These are phyloP conservation scores for Leptogaster cylindrica DNA, from an alignment of 2,888 invertebrate genomes.

Conservation along the genomic window DNA sequence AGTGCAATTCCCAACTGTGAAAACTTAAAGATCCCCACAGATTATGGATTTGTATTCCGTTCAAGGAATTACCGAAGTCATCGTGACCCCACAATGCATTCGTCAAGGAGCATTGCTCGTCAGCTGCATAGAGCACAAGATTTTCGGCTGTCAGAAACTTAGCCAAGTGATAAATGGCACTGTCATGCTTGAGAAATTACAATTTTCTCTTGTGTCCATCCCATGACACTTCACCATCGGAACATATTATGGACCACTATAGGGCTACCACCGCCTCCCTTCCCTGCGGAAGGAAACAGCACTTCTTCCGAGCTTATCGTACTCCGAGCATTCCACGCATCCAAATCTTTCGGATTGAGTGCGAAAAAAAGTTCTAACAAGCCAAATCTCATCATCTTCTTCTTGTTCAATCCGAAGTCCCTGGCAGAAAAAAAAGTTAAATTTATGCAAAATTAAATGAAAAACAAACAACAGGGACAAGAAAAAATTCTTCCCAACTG, in stretches of 20 bases:
- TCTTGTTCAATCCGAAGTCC: background rate
- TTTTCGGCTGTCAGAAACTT: conserved; percentile 31
- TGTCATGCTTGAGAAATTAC: conserved; percentile 25
- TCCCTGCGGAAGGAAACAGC: background rate
- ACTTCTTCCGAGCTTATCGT: background rate
- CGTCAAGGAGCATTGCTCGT: background rate
- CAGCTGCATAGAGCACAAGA: conserved; percentile 8
- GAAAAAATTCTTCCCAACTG: background rate
- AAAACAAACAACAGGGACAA: conserved; percentile 15
- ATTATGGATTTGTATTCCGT: conserved; percentile 23
- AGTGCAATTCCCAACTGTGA: background rate
- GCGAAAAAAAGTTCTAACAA: conserved; percentile 3
- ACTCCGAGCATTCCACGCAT: no score
- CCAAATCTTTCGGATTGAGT: background rate
- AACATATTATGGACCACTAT: background rate
- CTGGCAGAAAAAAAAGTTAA: conserved; percentile 9
- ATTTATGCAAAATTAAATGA: conserved; percentile 40
- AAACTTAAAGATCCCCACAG: conserved; percentile 18
- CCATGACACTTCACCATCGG: background rate
- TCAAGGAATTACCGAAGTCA: background rate
- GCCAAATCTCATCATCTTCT: background rate
- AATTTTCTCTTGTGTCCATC: conserved; percentile 1
- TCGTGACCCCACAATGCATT: background rate
- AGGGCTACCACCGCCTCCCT: background rate
- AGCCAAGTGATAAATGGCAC: conserved; percentile 6